These are phyloP conservation scores for Fratercula arctica DNA, from an alignment of 2,797 vertebrate genomes.

Conservation along the genomic window DNA sequence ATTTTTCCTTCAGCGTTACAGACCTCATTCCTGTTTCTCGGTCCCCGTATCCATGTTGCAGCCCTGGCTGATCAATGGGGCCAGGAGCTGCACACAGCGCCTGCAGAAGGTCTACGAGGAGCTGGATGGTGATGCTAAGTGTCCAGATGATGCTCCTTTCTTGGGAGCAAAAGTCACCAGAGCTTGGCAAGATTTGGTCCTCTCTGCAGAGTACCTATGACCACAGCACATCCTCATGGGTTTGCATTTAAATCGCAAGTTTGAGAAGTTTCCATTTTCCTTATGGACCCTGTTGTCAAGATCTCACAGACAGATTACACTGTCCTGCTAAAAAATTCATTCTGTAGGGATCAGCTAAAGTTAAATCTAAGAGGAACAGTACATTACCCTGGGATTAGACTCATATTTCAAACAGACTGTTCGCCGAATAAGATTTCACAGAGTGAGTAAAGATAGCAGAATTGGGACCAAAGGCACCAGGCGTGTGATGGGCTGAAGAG, in stretches of 20 bases:
- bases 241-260: background rate
- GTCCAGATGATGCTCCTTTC: background rate
- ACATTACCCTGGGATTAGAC: background rate
- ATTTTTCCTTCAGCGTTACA: background rate
- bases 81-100: background rate
- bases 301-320: background rate
- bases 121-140: background rate
- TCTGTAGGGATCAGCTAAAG: background rate
- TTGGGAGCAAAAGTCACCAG: background rate
- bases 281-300: background rate
- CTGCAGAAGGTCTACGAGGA: background rate
- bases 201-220: background rate
- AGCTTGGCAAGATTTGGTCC: background rate
- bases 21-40: background rate
- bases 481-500: accelerated
- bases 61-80: accelerated
- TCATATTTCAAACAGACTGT: background rate
- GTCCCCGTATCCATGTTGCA: accelerated
- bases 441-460: background rate
- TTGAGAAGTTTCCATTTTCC: background rate
- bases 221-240: background rate
- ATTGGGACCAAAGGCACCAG: background rate
- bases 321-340: background rate
- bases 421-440: background rate
- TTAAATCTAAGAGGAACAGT: background rate